Base-by-base conservation (phyloP, 2,113 vertebrate genomes). In the Lagopus leucura region DNA sequence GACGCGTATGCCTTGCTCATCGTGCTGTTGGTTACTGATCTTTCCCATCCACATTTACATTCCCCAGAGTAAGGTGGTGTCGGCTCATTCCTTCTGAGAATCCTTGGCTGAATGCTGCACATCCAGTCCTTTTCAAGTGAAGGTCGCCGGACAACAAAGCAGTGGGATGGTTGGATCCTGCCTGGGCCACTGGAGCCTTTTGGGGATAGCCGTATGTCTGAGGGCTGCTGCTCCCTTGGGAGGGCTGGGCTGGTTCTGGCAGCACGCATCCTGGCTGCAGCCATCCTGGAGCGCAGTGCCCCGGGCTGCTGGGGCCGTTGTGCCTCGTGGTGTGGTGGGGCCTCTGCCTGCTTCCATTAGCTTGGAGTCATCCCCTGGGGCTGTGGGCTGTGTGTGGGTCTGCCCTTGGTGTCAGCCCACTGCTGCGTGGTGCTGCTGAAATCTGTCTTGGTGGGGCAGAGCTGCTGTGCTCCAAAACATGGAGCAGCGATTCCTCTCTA, bases 181-280 rank as follows among this genome's bases (percentile, higher is more conserved):
- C 17, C 36, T 3, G 2, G 2, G 24, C 25, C 15, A 5, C 2
- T 3, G 13, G 76, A 40, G 69, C 50, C 30, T 14, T 2, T 24
- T 55, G 77, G 43, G 50, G 36, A 12, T 40, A 1, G 21, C 32
- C 32, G 63, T 1, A 0, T 15, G 6, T 27, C 73, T 58, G 1
- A 1, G 6, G 54, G 3, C 24, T 32, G 15, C 65, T 77, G 8
- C 42, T 11, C 2, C 16, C 6, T 34, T 0, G 2, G 32, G n/a
- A 24, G 40, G 10, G 21, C 36, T 14, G 38, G 40, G 4, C 45
- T 58, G 66, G n/a, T 71, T 34, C 22, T 22, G 61, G 45, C 70
- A 55, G 57, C 15, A 8, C 43, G 0, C 0, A 2, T 52, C 38
- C 57, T 40, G 71, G 32, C 64, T 0, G 0, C 10, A 17, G 34